phyloP scores from a whole-genome alignment of 2,113 vertebrate species.

The Crotalus helleri region DNA sequence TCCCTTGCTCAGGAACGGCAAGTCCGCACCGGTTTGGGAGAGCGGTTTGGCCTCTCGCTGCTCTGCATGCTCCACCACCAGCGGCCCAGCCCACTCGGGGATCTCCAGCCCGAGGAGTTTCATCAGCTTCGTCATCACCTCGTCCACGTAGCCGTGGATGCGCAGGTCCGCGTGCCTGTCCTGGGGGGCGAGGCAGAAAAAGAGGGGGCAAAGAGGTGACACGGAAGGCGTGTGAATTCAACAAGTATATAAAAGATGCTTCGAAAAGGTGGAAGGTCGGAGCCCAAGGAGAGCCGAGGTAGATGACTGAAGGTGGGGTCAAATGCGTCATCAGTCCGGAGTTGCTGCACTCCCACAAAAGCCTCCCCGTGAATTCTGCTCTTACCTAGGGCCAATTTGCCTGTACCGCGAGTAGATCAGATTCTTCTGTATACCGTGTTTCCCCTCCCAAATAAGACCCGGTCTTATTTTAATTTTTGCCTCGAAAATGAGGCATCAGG shows the following conservation, averaged over 20 bases:
- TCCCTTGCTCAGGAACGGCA: conserved; percentile 13
- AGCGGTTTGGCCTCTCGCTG: background rate
- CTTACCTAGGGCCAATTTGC: too few relatives aligned
- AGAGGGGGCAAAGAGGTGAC: rapidly evolving
- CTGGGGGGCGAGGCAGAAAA: conserved; percentile 51
- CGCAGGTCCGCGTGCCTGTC: conserved; percentile 88
- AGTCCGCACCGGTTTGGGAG: background rate
- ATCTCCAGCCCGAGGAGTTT: conserved; percentile 82
- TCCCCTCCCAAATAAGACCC: too few relatives aligned
- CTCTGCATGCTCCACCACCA: conserved; percentile 68
- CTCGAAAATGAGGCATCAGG: too few relatives aligned
- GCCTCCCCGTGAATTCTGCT: too few relatives aligned
- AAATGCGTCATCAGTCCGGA: too few relatives aligned
- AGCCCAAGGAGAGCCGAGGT: too few relatives aligned
- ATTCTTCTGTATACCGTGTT: too few relatives aligned
- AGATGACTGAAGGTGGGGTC: too few relatives aligned
- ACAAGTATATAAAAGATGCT: background rate
- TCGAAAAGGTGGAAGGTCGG: background rate
- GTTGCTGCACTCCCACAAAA: too few relatives aligned
- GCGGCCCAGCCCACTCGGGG: conserved; percentile 83
- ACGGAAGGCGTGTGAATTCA: too few relatives aligned
- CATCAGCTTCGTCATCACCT: conserved; percentile 87
- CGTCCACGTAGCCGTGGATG: conserved; percentile 88
- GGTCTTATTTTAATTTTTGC: too few relatives aligned
- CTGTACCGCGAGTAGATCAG: too few relatives aligned